phyloP scores from a whole-genome alignment of 2,888 invertebrate genomes.

The Netelia melanura region DNA sequence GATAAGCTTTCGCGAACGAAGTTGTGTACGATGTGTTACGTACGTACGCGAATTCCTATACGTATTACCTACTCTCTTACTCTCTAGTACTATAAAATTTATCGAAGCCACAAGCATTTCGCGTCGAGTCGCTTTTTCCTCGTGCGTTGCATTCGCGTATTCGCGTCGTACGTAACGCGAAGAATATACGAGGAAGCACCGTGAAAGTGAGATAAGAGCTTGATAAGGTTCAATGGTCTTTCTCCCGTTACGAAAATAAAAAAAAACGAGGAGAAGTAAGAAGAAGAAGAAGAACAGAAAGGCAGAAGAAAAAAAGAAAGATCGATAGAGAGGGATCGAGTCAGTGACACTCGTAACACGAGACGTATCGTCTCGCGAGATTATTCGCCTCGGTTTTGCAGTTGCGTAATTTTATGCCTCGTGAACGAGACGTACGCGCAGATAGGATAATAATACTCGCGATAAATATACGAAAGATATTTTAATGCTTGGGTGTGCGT shows the following conservation, averaged over 20 bases:
- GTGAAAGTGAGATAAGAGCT: neutral
- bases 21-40: neutral
- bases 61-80: neutral
- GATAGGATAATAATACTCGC: constrained; percentile 3
- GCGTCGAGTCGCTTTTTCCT: constrained; percentile 1
- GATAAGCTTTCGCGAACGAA: neutral
- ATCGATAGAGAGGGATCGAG: neutral
- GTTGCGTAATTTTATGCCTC: constrained; percentile 24
- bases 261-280: neutral
- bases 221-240: neutral
- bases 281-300: neutral
- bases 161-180: neutral
- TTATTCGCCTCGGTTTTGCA: neutral
- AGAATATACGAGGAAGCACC: neutral
- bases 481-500: neutral
- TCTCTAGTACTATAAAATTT: neutral
- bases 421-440: neutral
- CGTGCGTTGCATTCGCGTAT: neutral
- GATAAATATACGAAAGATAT: constrained; percentile 3
- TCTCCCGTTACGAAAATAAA: neutral
- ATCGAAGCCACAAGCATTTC: constrained; percentile 3
- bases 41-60: neutral
- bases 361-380: neutral
- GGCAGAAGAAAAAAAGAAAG: neutral
- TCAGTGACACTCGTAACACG: constrained; percentile 7